Percentiles rank a stretch among this genome's conserved stretches.
phyloP scores from a whole-genome alignment of 2,113 vertebrate genomes.

The Galeopterus variegatus region DNA sequence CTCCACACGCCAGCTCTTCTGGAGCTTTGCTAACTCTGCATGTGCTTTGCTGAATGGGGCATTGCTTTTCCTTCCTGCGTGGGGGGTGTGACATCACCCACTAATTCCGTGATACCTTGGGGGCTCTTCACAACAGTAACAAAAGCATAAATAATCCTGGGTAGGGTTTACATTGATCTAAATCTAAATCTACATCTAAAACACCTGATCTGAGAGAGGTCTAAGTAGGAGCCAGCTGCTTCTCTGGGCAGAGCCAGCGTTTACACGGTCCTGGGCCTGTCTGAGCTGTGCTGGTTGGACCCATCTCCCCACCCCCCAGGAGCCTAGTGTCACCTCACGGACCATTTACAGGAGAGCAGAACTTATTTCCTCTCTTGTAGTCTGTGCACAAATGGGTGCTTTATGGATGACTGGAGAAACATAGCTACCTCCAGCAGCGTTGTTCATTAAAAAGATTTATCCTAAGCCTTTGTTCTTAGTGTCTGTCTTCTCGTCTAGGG shows the following conservation, averaged over 20 bases:
- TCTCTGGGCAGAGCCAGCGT: background rate
- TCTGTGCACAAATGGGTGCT: background rate
- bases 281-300: background rate
- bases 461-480: background rate
- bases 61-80: constrained; percentile 5
- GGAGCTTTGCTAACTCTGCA: background rate
- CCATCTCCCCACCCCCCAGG: background rate
- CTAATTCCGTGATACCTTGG: background rate
- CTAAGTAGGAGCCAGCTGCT: background rate
- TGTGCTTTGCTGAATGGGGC: constrained; percentile 28
- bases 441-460: background rate
- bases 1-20: background rate
- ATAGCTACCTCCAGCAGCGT: background rate
- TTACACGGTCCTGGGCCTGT: background rate
- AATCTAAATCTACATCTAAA: constrained; percentile 38
- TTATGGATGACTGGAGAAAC: background rate
- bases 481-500: background rate
- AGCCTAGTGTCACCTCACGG: too few relatives aligned
- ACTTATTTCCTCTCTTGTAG: background rate
- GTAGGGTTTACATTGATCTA: background rate
- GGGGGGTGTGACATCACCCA: constrained; percentile 38
- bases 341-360: background rate
- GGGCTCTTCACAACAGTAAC: background rate
- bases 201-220: background rate
- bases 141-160: background rate